A percentile compares a stretch with the other conserved stretches of the same genome.
Conservation (phyloP, 2,888 invertebrate species). For the Eugnorisma glareosa region DNA sequence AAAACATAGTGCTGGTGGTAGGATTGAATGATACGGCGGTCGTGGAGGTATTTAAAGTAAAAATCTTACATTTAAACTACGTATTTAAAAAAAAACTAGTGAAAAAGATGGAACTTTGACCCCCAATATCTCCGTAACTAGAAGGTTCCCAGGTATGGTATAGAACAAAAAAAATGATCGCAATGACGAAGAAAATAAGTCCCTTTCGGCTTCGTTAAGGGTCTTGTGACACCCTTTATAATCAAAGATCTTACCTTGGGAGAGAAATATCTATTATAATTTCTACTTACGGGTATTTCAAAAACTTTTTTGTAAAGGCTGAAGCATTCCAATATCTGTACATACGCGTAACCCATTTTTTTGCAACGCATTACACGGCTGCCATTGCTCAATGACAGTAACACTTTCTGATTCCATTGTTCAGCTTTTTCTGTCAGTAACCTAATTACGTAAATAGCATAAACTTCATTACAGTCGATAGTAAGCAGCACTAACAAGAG, state of each 20-base stretch:
- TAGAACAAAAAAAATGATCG: too few relatives aligned
- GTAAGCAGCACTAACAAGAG: neutral
- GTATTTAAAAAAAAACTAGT: too few relatives aligned
- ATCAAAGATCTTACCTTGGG: neutral
- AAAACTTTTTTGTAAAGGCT: constrained; percentile 36
- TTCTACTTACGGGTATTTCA: constrained; percentile 40
- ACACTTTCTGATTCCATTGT: constrained; percentile 45
- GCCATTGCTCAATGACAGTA: neutral
- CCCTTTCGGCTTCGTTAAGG: too few relatives aligned
- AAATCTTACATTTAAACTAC: too few relatives aligned
- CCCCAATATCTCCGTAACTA: too few relatives aligned
- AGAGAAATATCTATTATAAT: neutral
- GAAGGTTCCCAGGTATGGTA: too few relatives aligned
- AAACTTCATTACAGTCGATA: constrained; percentile 41
- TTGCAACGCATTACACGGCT: neutral
- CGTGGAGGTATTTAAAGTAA: too few relatives aligned
- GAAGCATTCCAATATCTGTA: constrained; percentile 43
- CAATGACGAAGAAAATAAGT: too few relatives aligned
- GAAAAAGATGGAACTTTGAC: too few relatives aligned
- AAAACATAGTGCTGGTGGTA: too few relatives aligned
- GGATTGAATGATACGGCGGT: too few relatives aligned
- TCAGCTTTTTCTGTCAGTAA: constrained; percentile 29
- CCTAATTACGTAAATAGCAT: constrained; percentile 37
- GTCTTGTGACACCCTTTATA: too few relatives aligned
- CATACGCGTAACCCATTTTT: constrained; percentile 28